A percentile compares a stretch with the other conserved stretches of the same genome.
Evolutionary conservation across 2,113 vertebrate species (phyloP).

Genomic region (Salminus brasiliensis): DNA sequence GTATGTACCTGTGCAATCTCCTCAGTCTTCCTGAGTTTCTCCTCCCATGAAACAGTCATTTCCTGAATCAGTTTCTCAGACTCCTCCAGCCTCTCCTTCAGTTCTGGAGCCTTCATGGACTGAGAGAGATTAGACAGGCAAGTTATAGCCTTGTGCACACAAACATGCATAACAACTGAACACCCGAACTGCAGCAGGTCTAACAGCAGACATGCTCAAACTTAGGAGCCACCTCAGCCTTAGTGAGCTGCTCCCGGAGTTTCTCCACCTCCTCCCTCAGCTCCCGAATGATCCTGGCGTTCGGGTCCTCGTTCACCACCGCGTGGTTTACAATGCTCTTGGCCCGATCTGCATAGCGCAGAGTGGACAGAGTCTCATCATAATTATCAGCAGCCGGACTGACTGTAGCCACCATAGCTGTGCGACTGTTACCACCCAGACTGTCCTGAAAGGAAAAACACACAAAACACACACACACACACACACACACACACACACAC

Average conservation of each 20-base stretch:
- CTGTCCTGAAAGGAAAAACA: slow-evolving; percentile 85
- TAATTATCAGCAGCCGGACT: slow-evolving; percentile 88
- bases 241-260: slow-evolving; percentile 83
- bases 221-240: slow-evolving; percentile 83
- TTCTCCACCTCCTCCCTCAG: slow-evolving; percentile 88
- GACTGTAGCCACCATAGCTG: slow-evolving; percentile 87
- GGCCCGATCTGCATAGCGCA: slow-evolving; percentile 85
- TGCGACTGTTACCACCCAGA: slow-evolving; percentile 88
- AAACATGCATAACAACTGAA: no score
- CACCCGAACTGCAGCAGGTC: no score
- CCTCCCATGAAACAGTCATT: slow-evolving; percentile 90
- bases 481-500: no score
- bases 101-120: slow-evolving; percentile 89
- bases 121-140: slow-evolving; percentile 55
- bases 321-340: slow-evolving; percentile 89
- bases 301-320: slow-evolving; percentile 87
- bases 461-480: no score
- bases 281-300: slow-evolving; percentile 85
- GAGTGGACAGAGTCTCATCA: slow-evolving; percentile 84
- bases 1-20: slow-evolving; percentile 84
- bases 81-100: slow-evolving; percentile 86
- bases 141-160: no score
- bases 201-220: no score
- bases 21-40: slow-evolving; percentile 87
- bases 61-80: slow-evolving; percentile 89